These are phyloP conservation scores for Leucophenga montana DNA, from an alignment of 2,888 invertebrate genomes.

Conservation along the genomic window DNA sequence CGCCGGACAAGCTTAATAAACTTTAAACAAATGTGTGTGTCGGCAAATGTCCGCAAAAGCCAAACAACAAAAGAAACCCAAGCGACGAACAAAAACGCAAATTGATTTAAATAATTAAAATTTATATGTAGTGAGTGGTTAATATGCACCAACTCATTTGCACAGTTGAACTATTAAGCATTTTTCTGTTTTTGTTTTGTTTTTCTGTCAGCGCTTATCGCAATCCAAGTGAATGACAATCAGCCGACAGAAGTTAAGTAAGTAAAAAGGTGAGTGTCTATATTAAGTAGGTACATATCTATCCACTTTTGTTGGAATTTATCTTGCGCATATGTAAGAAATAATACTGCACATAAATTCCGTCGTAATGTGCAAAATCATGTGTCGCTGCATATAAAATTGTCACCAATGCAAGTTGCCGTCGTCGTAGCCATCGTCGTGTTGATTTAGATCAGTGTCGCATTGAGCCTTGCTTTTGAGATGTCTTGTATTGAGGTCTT, in stretches of 20 bases:
- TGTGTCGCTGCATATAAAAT: background rate
- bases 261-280: background rate
- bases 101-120: slow-evolving; percentile 29
- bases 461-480: too few species aligned
- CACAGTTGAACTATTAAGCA: slow-evolving; percentile 10
- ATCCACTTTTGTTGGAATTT: too few species aligned
- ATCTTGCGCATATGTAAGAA: too few species aligned
- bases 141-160: slow-evolving; percentile 1
- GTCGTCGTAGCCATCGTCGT: too few species aligned
- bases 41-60: background rate
- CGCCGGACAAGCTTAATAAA: background rate
- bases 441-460: background rate
- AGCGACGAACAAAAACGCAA: background rate
- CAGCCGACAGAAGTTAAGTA: slow-evolving; percentile 8
- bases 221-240: background rate
- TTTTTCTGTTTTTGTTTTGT: background rate
- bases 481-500: too few species aligned
- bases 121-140: slow-evolving; percentile 2
- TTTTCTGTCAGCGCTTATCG: slow-evolving; percentile 1
- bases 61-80: too few species aligned
- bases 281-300: too few species aligned
- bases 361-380: too few species aligned
- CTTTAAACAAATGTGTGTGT: slow-evolving; percentile 7
- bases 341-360: too few species aligned
- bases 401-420: background rate